phyloP scores from a whole-genome alignment of 2,797 vertebrate genomes.

The Apodemus agrarius region DNA sequence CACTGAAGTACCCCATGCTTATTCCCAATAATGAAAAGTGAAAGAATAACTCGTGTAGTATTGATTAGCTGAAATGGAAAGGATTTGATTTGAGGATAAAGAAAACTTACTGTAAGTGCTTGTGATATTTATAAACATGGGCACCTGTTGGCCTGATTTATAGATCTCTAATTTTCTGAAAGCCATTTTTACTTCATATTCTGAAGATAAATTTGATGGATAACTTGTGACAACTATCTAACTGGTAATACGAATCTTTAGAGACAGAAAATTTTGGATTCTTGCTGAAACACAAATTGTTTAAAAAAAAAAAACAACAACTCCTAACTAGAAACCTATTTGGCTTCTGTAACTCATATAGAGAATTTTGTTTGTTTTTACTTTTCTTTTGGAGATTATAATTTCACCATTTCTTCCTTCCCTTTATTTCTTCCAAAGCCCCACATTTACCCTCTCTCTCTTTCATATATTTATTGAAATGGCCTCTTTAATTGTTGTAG shows the following conservation, averaged over 20 bases:
- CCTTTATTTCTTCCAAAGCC: neutral
- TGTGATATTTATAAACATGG: neutral
- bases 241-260: conserved; percentile 32
- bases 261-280: neutral
- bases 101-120: conserved; percentile 32
- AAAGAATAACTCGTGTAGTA: neutral
- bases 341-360: conserved; percentile 24
- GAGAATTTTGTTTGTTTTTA: neutral
- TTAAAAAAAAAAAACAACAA: neutral
- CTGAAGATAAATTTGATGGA: conserved; percentile 19
- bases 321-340: neutral
- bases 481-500: neutral
- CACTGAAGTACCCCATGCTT: neutral
- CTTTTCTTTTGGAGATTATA: neutral
- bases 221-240: neutral
- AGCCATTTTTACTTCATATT: conserved; percentile 18
- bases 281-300: conserved; percentile 19
- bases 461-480: neutral
- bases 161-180: conserved; percentile 31
- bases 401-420: neutral
- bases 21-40: conserved; percentile 1
- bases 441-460: neutral
- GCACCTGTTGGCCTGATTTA: neutral
- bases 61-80: neutral
- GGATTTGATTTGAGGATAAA: conserved; percentile 16